Conservation (phyloP, 2,888 invertebrate genomes). For the Hecatera dysodea region DNA sequence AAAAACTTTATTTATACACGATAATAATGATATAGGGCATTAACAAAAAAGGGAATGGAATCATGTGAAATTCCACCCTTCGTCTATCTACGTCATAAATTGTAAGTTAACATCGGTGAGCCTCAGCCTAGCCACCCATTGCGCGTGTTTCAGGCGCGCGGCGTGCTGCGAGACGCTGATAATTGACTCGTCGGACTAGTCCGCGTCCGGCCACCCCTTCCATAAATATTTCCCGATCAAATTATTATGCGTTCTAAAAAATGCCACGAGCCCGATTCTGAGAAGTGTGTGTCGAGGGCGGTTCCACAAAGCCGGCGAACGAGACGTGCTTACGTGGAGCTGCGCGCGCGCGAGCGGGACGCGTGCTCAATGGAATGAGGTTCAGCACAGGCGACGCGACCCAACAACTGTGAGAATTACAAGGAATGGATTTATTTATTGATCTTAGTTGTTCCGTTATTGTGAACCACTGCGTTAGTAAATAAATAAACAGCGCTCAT, state of each 20-base stretch:
- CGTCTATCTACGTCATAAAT: slow-evolving; percentile 84
- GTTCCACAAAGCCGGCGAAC: slow-evolving; percentile 84
- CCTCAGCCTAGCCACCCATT: slow-evolving; percentile 84
- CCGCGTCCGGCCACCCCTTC: slow-evolving; percentile 88
- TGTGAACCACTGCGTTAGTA: slow-evolving; percentile 77
- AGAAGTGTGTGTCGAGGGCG: slow-evolving; percentile 86
- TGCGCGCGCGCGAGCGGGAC: slow-evolving; percentile 74
- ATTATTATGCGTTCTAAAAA: slow-evolving; percentile 90
- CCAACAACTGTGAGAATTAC: slow-evolving; percentile 89
- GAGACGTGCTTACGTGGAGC: slow-evolving; percentile 72
- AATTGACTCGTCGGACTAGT: slow-evolving; percentile 88
- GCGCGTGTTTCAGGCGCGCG: slow-evolving; percentile 83
- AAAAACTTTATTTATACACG: slow-evolving; percentile 72
- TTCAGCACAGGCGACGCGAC: slow-evolving; percentile 81
- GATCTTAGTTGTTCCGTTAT: slow-evolving; percentile 87
- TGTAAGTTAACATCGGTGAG: slow-evolving; percentile 78
- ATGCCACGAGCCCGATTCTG: slow-evolving; percentile 88
- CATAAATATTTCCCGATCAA: slow-evolving; percentile 91
- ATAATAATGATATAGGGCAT: slow-evolving; percentile 68
- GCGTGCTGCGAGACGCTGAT: slow-evolving; percentile 78
- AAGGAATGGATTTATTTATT: slow-evolving; percentile 89
- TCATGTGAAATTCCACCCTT: slow-evolving; percentile 83
- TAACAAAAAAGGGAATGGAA: slow-evolving; percentile 72
- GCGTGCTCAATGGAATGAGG: slow-evolving; percentile 86
- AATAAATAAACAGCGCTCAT: slow-evolving; percentile 80